phyloP scores from a whole-genome alignment of 2,113 vertebrate genomes.

The Thryonomys swinderianus region DNA sequence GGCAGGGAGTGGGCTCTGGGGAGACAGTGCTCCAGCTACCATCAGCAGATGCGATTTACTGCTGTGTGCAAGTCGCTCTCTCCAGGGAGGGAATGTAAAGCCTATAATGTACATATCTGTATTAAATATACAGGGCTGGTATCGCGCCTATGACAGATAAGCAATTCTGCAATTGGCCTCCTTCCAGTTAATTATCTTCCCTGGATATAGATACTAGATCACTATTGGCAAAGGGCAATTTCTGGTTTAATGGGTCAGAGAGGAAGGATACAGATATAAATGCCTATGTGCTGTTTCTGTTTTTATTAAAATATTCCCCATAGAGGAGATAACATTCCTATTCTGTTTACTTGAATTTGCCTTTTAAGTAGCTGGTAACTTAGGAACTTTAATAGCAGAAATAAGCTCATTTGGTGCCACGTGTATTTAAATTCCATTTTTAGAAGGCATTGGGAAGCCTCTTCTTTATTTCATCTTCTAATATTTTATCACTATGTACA shows the following conservation, averaged over 20 bases:
- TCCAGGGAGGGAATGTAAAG: slow-evolving; percentile 43
- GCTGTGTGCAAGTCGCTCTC: not conserved
- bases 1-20: slow-evolving; percentile 29
- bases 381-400: slow-evolving; percentile 44
- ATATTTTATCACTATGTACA: slow-evolving; percentile 12
- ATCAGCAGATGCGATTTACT: slow-evolving; percentile 58
- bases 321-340: slow-evolving; percentile 38
- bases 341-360: slow-evolving; percentile 62
- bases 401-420: not conserved
- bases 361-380: slow-evolving; percentile 38
- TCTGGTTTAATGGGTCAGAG: slow-evolving; percentile 79
- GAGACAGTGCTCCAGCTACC: slow-evolving; percentile 2
- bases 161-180: slow-evolving; percentile 66
- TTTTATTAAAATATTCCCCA: slow-evolving; percentile 53
- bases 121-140: not conserved
- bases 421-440: not conserved
- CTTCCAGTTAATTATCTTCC: slow-evolving; percentile 75
- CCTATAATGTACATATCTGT: slow-evolving; percentile 23
- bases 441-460: slow-evolving; percentile 32
- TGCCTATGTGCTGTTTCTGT: slow-evolving; percentile 57
- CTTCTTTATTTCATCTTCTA: not conserved
- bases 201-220: slow-evolving; percentile 52
- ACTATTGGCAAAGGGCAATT: slow-evolving; percentile 75
- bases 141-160: slow-evolving; percentile 68
- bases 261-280: slow-evolving; percentile 72